Base-by-base conservation (phyloP, 2,113 vertebrate species). In the Struthio camelus region DNA sequence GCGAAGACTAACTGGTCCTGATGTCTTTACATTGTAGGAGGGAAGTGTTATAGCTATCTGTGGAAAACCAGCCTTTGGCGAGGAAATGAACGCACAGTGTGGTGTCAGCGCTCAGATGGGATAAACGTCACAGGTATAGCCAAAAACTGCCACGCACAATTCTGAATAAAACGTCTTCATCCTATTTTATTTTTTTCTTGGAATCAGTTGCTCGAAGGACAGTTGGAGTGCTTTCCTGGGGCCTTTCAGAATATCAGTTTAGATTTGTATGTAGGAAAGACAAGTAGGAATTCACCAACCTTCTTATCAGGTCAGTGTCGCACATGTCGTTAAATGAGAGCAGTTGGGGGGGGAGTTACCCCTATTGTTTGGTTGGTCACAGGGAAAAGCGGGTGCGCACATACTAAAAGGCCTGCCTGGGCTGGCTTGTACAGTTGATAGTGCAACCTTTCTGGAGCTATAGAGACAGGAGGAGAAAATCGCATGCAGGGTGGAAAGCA, bases 91-190 rank as follows among this genome's bases (percentile, higher is more conserved):
- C 98, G 99, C 85, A 96, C 95, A 0, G 99, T 99, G 92, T 99
- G 99, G 99, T 99, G 99, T 93, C 98, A 99, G 84, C 99, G 99
- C 85, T 99, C 99, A 4, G 99, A 99, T 58, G 99, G 99, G 11
- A 69, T 99, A 89, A 99, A 99, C 42, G 99, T 99, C 96, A 99
- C 99, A 98, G 99, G 99, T 99, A 98, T 22, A 73, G 22, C 84
- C 87, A 28, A 14, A 12, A 2, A 19, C 80, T 61, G 61, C n/a
- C 30, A 1, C 1, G 1, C 19, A 16, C 1, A 0, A 6, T 6
- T 69, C 16, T 10, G 58, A n/a, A 7, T 62, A 53, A 14, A 69
- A 69, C 44, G 22, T 18, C 34, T 38, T n/a, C 65, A 22, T 77
- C 14, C 28, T 27, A 14, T 23, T 56, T 76, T 34, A 59, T 40